Conservation (phyloP, 2,113 vertebrate species). For the Micronisus gabar region DNA sequence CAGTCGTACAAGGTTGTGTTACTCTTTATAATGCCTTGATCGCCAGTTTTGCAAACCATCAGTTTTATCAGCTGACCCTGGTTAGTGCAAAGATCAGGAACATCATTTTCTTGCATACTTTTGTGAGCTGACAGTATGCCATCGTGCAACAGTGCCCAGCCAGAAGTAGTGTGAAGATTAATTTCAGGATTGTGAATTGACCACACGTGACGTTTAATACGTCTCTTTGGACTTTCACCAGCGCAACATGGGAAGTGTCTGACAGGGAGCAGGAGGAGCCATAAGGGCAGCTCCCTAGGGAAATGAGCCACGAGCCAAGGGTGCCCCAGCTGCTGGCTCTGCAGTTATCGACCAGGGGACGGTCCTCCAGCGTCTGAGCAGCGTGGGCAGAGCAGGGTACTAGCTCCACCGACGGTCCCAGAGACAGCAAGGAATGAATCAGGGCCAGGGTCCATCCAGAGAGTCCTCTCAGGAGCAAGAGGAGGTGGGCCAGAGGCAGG, state of each 20-base stretch:
- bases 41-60: not conserved
- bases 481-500: not conserved
- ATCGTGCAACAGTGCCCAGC: not conserved
- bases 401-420: fast-evolving
- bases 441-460: no score
- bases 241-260: not conserved
- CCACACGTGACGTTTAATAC: not conserved
- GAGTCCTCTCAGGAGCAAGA: not conserved
- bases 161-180: not conserved
- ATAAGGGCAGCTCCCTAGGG: not conserved
- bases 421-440: not conserved
- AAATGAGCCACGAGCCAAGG: not conserved
- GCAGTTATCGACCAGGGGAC: no score
- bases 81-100: not conserved
- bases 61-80: not conserved
- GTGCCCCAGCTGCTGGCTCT: not conserved
- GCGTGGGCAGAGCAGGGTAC: no score
- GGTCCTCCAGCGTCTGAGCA: no score
- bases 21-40: not conserved
- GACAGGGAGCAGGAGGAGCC: not conserved
- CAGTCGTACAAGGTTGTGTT: not conserved
- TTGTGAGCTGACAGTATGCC: not conserved
- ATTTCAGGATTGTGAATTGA: not conserved
- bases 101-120: not conserved
- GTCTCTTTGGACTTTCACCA: not conserved